Evolutionary conservation across 2,797 vertebrate species (phyloP), one percentile per base, ranked within the genome.

Genomic region (Halcyon leucocephala): DNA sequence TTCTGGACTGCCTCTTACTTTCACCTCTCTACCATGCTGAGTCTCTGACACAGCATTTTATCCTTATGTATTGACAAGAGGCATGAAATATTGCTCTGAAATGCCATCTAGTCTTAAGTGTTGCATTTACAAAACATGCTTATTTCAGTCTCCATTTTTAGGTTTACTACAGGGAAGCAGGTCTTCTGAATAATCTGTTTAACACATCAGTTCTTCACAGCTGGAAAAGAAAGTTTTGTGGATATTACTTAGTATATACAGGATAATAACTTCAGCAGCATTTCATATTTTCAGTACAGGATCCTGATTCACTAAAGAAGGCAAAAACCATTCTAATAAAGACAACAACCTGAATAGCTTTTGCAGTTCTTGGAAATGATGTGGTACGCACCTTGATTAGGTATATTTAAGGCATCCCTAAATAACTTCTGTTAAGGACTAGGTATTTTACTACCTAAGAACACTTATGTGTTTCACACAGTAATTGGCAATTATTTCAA

Each of bases 321-420:
- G 82, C 69, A 84, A 92, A 86, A 93, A 89, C 8, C 48, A 49
- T 95, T 94, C 66, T 78, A 89, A 86, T 65, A 97, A 95, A 96
- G 86, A 90, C 80, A 97, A 89, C 41, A 95, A 41, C 72, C 55
- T 39, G 21, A 58, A 94, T 41, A 87, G 93, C n/a, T 42, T 82
- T 58, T 94, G 76, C 49, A 82, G 2, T 90, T 97, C 94, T 92
- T 96, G 95, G 93, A 97, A 98, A 89, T 3, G 24, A 51, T 93
- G 89, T 97, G 88, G 93, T 90, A 96, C 93, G n/a, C 35, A 82
- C 41, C 70, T 78, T 76, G 60, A 90, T 90, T 89, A 94, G 55
- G 41, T 60, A 20, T 91, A 91, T 89, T 95, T 94, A 96, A 98
- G 73, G 76, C 84, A 96, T 39, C 28, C 54, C 18, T 73, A 73